Base-by-base conservation (phyloP, 1,140 invertebrate species). In the Drosophila takahashii region DNA sequence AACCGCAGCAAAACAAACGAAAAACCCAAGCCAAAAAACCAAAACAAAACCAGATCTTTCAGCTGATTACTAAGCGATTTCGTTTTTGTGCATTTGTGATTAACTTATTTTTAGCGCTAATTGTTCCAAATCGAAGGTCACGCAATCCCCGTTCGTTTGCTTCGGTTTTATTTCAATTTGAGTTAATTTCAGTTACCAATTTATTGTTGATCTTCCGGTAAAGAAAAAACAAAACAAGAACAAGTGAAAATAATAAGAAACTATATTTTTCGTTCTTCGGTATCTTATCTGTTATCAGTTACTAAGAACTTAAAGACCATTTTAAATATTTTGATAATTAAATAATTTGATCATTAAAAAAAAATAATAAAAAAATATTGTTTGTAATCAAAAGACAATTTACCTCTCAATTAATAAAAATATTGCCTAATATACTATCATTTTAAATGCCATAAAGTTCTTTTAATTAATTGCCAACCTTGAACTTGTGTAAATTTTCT, bases 51-150 rank as follows among this genome's bases (percentile, higher is more conserved):
- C 58, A 79, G 58, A 72, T 81, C 32, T 54, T 47, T 67, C 16
- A 52, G 45, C 48, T 52, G 71, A 76, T 76, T 74, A 61, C 16
- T 58, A 32, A 52, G 59, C 45, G 47, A 56, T 45, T 41, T 58
- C 8, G 22, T 60, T 41, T 59, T 52, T 72, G 27, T 50, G 22
- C 37, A 54, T 47, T 66, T 74, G 51, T 48, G 44, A 27, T 52
- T 64, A 66, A 45, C 32, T 71, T 52, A 67, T 74, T 70, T 83
- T 79, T 60, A 79, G 54, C 22, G 36, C 29, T 29, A 64, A 81
- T 84, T 75, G 53, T 60, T 56, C 15, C 58, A 26, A 27, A 13
- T 39, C 37, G 62, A 84, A 83, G 76, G 79, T 79, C 80, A 85
- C 15, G 36, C 50, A 50, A 61, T 53, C 42, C 42, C 37, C 45